Evolutionary conservation across 1,140 invertebrate genomes (phyloP), one percentile per base, ranked within the genome.

Genomic region (Episyrphus balteatus): DNA sequence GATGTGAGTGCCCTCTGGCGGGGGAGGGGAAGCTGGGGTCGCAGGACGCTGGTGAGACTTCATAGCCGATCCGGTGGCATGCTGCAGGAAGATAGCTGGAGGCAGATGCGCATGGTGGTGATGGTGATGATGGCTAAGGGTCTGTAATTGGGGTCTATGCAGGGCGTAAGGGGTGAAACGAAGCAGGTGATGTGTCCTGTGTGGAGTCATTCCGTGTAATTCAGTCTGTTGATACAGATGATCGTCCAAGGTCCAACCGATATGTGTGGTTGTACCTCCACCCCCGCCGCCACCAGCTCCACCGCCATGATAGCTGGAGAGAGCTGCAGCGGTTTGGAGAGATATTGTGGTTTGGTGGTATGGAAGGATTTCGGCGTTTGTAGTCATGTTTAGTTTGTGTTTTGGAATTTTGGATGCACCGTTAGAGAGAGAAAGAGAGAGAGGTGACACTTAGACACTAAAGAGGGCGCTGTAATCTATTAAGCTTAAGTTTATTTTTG

Each of bases 1-100:
- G 51, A 94, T 86, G 70, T 92, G 87, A 40, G 84, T 86, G 50
- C 78, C 79, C 36, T 76, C 73, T 30, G 61, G 61, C 51, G 57
- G 57, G 31, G 61, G 53, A 19, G 62, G 57, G 47, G 60, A 62
- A 33, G 59, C 57, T 46, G 58, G 58, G 53, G 63, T 52, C 51
- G 69, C 63, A 51, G 81, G 71, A 76, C 81, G 63, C 50, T 61
- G 59, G 36, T 55, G 54, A 48, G 46, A 40, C 26, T 38, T 39
- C 5, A 52, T 47, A 30, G 54, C 48, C 3, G 47, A 47, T 13
- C 49, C 46, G 1, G 51, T 46, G 9, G 61, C 61, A 38, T 66
- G 62, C 17, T 65, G 62, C 44, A 66, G 51, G n/a, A 62, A 66
- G 30, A 65, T 51, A 33, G 61, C 57, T 44, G 60, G 62, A 13